Evolutionary conservation across 2,888 invertebrate genomes (phyloP).

Genomic region (Cheilosia grossa): DNA sequence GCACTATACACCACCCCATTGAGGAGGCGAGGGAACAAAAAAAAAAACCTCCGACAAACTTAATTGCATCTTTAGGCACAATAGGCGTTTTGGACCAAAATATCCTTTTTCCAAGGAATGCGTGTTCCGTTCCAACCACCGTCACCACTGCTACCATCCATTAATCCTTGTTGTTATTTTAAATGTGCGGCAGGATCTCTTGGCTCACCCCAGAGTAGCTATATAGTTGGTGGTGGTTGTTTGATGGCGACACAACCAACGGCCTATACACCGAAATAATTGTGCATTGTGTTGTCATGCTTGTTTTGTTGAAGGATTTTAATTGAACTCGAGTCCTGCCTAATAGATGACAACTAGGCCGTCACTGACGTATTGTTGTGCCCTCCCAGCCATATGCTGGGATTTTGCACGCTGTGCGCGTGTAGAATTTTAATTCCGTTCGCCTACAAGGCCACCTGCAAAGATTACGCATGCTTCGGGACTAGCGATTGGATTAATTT

Average conservation of each 20-base stretch:
- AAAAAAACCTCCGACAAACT: constrained; percentile 52
- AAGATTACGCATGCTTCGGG: constrained; percentile 7
- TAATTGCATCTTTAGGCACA: constrained; percentile 72
- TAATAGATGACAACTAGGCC: constrained; percentile 43
- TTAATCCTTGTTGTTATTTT: constrained; percentile 72
- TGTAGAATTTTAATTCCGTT: constrained; percentile 28
- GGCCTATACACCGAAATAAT: constrained; percentile 64
- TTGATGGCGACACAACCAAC: constrained; percentile 49
- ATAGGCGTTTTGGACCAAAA: constrained; percentile 40
- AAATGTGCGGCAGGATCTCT: constrained; percentile 73
- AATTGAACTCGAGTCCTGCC: constrained; percentile 69
- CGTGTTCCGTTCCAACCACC: constrained; percentile 38
- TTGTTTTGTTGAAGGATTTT: constrained; percentile 71
- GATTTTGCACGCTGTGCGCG: constrained; percentile 25
- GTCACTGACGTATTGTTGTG: constrained; percentile 54
- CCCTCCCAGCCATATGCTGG: constrained; percentile 46
- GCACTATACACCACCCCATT: constrained; percentile 36
- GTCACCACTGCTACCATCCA: constrained; percentile 44
- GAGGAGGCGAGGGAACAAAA: background rate
- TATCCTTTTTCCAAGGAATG: constrained; percentile 57
- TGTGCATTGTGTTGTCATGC: constrained; percentile 67
- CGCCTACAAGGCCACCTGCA: constrained; percentile 60
- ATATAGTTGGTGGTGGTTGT: constrained; percentile 21
- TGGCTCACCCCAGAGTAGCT: constrained; percentile 70
- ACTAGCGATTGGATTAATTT: constrained; percentile 33